Evolutionary conservation across 2,888 invertebrate species (phyloP), one percentile per base, ranked within the genome.

Genomic region (Lepeophtheirus nordmannii): DNA sequence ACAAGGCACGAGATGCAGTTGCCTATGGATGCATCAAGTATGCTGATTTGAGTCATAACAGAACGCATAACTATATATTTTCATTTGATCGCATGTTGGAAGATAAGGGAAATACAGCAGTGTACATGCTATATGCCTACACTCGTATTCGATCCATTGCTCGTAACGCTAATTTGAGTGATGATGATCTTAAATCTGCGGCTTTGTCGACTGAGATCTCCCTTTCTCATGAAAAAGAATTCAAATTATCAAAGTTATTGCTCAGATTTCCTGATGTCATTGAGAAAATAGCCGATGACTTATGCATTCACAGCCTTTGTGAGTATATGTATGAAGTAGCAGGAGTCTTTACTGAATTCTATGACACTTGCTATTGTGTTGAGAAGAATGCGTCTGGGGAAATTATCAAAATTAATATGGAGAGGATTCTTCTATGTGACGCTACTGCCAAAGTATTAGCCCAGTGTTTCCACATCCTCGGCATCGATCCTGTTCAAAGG

Each of bases 21-120:
- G 97, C 97, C 0, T 97, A 93, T 75, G 94, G 97, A 7, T 99
- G 98, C 74, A 93, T 99, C 67, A 98, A 96, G 75, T 98, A 99
- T 76, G 87, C 97, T 7, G 98, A 98, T 79, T 80, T 98, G 61
- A 88, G 87, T 14, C 93, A 96, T 73, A 93, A 93, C 75, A 82
- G 94, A 68, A 83, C 83, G 67, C 87, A 89, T 74, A 97, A 97
- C 74, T 98, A 98, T 70, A 70, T 67, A 22, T 70, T 70, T 64
- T 69, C 69, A n/a, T 70, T 70, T 63, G 70, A 70, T 65, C 71
- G 81, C 80, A 99, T 99, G 98, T 80, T 99, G 69, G 96, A 98
- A 73, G 97, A 98, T 75, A 87, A 89, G 74, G 98, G 98, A 11
- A 99, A 99, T 75, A 99, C 98, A 0, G 98, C 98, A 0, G 96